Conservation (phyloP, 2,113 vertebrate genomes). For the Lutjanus erythropterus region DNA sequence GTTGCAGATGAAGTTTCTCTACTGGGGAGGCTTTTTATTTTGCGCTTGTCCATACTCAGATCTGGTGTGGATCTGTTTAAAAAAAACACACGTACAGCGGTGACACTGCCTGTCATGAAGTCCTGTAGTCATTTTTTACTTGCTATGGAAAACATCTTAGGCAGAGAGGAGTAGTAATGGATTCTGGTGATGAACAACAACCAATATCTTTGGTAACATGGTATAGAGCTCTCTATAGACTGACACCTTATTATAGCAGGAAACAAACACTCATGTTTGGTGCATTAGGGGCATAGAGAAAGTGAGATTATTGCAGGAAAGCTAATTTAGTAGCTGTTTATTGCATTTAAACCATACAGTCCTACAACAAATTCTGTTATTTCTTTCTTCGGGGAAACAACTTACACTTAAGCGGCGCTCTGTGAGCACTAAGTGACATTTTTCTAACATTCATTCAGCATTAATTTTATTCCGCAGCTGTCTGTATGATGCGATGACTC, state of each 20-base stretch:
- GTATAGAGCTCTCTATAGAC: not conserved
- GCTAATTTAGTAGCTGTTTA: constrained; percentile 14
- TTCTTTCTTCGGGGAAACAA: constrained; percentile 2
- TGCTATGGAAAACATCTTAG: constrained; percentile 35
- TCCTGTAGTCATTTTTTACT: constrained; percentile 51
- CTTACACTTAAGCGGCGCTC: constrained; percentile 7
- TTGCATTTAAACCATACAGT: constrained; percentile 11
- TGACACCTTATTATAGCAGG: constrained; percentile 22
- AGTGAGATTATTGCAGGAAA: not conserved
- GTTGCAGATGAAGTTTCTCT: constrained; percentile 46
- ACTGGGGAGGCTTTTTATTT: constrained; percentile 27
- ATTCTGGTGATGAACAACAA: constrained; percentile 60
- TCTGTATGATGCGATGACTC: constrained; percentile 40
- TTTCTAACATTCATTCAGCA: constrained; percentile 16
- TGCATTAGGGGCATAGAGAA: constrained; percentile 1
- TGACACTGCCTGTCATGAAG: constrained; percentile 51
- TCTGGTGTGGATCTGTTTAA: constrained; percentile 44
- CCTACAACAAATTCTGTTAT: not conserved
- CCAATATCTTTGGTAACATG: constrained; percentile 47
- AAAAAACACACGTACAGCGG: not conserved
- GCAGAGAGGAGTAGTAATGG: constrained; percentile 41
- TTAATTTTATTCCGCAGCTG: constrained; percentile 21
- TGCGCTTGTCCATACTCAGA: constrained; percentile 12
- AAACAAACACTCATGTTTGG: constrained; percentile 12
- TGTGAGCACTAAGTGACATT: constrained; percentile 28